Conservation (phyloP, 1,140 invertebrate genomes). For the Aplysia californica region DNA sequence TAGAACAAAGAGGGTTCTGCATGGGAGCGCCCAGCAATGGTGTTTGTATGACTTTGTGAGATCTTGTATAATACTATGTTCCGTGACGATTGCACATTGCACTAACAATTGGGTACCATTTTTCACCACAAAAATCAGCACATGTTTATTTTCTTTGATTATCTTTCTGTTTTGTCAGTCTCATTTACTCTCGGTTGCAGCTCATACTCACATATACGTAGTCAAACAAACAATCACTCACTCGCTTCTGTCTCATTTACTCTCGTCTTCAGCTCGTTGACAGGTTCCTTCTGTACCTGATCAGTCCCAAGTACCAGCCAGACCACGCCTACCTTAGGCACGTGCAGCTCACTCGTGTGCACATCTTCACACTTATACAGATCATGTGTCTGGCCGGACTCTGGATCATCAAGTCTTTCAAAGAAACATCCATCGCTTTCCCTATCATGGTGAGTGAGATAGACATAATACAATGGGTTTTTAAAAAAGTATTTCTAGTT, state of each 20-base stretch:
- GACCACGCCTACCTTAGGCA: constrained; percentile 15
- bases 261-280: not conserved
- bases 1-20: no score
- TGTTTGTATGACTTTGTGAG: no score
- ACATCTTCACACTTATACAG: constrained; percentile 9
- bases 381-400: constrained; percentile 10
- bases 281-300: not conserved
- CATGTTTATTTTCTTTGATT: no score
- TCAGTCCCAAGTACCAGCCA: constrained; percentile 19
- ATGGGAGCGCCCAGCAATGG: no score
- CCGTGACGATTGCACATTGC: no score
- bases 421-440: not conserved
- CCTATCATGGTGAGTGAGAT: constrained; percentile 2
- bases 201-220: no score
- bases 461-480: no score
- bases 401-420: constrained; percentile 15
- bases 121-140: no score
- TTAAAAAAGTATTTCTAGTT: not conserved
- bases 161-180: no score
- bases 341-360: not conserved
- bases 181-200: no score
- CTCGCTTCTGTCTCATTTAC: not conserved
- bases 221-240: not conserved
- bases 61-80: no score
- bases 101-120: no score